Percentiles rank a stretch among this genome's conserved stretches.
These are phyloP conservation scores for Cryptotermes secundus DNA, from an alignment of 1,140 invertebrate genomes.

Conservation along the genomic window DNA sequence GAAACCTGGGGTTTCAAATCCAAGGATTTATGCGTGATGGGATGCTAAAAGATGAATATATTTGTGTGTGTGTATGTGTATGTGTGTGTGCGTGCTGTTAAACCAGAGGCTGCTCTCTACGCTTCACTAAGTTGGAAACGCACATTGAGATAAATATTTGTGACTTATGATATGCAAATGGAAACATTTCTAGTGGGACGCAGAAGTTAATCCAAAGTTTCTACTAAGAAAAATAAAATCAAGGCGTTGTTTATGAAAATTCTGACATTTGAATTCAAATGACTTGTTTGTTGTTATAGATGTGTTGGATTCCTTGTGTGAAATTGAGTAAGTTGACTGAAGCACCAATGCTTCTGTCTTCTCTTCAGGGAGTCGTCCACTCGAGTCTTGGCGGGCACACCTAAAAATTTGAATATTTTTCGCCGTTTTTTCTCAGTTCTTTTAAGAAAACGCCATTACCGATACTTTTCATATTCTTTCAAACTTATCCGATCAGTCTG, in stretches of 20 bases:
- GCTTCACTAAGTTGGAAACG: neutral
- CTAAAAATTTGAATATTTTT: too few species aligned
- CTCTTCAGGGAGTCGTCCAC: too few species aligned
- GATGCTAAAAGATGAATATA: neutral
- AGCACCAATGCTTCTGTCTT: too few species aligned
- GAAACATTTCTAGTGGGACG: neutral
- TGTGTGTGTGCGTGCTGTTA: neutral
- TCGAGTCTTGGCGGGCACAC: too few species aligned
- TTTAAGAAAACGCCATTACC: too few species aligned
- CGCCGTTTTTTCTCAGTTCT: too few species aligned
- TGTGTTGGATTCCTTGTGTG: too few species aligned
- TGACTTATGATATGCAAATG: neutral
- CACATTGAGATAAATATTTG: neutral
- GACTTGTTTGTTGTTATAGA: too few species aligned
- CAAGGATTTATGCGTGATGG: neutral
- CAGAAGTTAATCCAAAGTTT: neutral
- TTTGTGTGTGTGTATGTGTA: too few species aligned
- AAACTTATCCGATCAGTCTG: too few species aligned
- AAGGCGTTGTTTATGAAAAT: neutral
- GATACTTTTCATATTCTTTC: too few species aligned
- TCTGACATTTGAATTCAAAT: neutral
- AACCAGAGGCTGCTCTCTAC: neutral
- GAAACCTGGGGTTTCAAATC: neutral
- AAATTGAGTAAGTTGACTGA: too few species aligned
- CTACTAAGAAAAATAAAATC: neutral